These are phyloP conservation scores for Cavia aperea DNA, from an alignment of 2,113 vertebrate genomes.

Conservation along the genomic window DNA sequence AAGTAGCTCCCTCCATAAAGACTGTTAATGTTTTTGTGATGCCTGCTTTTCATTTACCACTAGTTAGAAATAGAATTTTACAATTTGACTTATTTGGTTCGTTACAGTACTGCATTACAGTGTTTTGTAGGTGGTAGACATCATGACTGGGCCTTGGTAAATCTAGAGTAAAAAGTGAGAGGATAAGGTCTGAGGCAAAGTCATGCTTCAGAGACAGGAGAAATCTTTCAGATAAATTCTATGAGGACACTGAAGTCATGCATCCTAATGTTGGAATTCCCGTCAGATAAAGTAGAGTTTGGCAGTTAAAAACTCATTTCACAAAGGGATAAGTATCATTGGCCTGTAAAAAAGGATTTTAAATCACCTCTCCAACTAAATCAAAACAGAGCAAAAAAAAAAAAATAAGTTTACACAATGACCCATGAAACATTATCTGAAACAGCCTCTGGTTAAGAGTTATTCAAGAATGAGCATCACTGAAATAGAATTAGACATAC, in stretches of 20 bases:
- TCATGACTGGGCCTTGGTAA: not conserved
- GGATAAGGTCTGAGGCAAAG: not conserved
- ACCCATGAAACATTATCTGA: not conserved
- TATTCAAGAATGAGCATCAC: not conserved
- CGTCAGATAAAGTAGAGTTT: not conserved
- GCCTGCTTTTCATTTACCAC: not conserved
- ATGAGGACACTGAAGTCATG: not conserved
- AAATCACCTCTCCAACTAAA: not conserved
- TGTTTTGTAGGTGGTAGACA: not conserved
- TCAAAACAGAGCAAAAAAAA: not conserved
- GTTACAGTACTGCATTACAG: not conserved
- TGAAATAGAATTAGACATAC: not conserved
- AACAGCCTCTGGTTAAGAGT: not conserved
- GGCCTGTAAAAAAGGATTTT: not conserved
- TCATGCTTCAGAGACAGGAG: not conserved
- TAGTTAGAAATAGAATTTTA: not conserved
- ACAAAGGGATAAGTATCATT: not conserved
- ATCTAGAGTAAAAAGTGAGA: not conserved
- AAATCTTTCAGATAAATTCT: not conserved
- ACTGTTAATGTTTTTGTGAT: not conserved
- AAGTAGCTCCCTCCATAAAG: not conserved
- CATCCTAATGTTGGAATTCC: not conserved
- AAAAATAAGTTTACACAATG: not conserved
- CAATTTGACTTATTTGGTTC: constrained; percentile 27
- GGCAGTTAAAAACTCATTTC: not conserved